Evolutionary conservation across 2,797 vertebrate genomes (phyloP).

Genomic region (Paguma larvata): DNA sequence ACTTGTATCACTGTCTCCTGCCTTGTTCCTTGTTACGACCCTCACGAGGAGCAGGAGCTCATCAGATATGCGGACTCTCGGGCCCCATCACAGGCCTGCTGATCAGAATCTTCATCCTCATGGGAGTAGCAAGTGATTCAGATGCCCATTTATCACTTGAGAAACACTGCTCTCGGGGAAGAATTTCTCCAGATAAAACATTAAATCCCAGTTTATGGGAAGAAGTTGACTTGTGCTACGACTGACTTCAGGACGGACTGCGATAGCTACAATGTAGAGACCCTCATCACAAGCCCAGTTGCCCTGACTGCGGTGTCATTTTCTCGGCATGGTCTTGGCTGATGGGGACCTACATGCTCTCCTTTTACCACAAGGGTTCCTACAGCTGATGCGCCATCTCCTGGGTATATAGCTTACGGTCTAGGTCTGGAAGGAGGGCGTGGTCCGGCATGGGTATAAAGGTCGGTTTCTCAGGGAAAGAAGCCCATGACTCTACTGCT

Average conservation of each 20-base stretch:
- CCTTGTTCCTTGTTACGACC: background rate
- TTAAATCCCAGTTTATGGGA: background rate
- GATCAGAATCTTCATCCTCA: background rate
- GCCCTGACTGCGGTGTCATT: background rate
- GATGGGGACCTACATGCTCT: background rate
- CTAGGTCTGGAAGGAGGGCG: background rate
- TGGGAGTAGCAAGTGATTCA: background rate
- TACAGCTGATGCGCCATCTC: background rate
- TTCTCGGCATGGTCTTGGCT: background rate
- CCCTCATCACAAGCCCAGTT: background rate
- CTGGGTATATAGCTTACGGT: background rate
- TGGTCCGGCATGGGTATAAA: background rate
- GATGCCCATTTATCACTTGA: background rate
- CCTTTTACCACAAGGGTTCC: background rate
- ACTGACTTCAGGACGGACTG: background rate
- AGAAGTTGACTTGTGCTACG: background rate
- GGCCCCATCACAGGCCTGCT: background rate
- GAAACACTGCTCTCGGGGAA: background rate
- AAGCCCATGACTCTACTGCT: background rate
- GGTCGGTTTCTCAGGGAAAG: slow-evolving; percentile 17
- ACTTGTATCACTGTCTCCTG: background rate
- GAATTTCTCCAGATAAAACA: background rate
- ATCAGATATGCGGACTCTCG: background rate
- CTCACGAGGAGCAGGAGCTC: background rate
- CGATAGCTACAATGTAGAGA: background rate